These are phyloP conservation scores for Orchesellides sinensis DNA, from an alignment of 2,888 invertebrate genomes.

Conservation along the genomic window DNA sequence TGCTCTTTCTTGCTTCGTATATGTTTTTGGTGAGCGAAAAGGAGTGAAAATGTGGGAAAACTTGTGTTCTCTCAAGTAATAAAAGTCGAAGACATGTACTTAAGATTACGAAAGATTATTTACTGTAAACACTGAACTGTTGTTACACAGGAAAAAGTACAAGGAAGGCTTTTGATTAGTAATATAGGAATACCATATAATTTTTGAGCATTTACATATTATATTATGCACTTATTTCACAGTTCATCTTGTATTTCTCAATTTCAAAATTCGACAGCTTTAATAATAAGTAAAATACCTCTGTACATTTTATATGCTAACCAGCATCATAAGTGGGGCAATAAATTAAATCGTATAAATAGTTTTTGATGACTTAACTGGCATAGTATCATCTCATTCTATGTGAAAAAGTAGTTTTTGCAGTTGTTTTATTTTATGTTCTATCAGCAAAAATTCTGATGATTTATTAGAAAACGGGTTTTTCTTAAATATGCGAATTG, in stretches of 20 bases:
- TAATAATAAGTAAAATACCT: constrained; percentile 2
- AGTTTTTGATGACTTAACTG: too few species aligned
- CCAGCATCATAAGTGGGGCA: constrained; percentile 32
- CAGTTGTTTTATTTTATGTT: constrained; percentile 26
- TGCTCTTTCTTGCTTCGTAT: constrained; percentile 2
- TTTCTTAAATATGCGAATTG: constrained; percentile 29
- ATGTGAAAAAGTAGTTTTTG: constrained; percentile 28
- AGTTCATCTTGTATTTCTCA: too few species aligned
- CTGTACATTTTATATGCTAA: too few species aligned
- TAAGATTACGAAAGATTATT: constrained; percentile 46
- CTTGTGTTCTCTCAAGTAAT: constrained; percentile 54
- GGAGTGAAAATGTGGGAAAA: constrained; percentile 60
- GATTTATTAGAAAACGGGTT: constrained; percentile 61
- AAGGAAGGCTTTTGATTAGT: too few species aligned
- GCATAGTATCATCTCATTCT: neutral
- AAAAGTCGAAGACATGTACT: constrained; percentile 60
- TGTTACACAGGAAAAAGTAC: too few species aligned
- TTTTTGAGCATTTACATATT: too few species aligned
- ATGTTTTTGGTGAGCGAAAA: constrained; percentile 57
- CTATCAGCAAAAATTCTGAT: constrained; percentile 48
- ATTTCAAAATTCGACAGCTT: constrained; percentile 21
- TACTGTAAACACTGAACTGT: neutral
- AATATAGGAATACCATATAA: too few species aligned
- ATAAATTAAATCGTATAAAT: constrained; percentile 49
- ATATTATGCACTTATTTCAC: too few species aligned